A percentile compares a stretch with the other conserved stretches of the same genome.
Conservation (phyloP, 2,888 invertebrate species). For the Hyalella azteca region DNA sequence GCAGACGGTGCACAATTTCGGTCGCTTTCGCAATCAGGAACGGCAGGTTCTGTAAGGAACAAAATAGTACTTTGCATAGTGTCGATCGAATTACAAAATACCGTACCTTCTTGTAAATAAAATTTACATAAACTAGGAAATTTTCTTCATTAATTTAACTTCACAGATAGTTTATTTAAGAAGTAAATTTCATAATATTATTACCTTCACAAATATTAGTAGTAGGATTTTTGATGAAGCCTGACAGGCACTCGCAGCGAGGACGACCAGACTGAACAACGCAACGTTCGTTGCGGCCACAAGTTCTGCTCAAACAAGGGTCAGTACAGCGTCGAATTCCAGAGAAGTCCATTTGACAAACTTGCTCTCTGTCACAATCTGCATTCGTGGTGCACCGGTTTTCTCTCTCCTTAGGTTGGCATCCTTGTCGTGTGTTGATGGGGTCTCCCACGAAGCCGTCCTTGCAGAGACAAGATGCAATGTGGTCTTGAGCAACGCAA, state of each 20-base stretch:
- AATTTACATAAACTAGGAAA: not conserved
- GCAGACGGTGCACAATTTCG: constrained; percentile 74
- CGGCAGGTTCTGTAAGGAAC: constrained; percentile 69
- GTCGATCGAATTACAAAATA: not conserved
- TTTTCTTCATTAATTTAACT: not conserved
- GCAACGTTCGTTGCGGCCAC: constrained; percentile 83
- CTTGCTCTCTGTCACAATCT: constrained; percentile 74
- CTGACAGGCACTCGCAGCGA: constrained; percentile 78
- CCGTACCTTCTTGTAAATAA: not conserved
- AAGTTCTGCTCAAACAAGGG: constrained; percentile 80
- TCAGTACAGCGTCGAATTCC: constrained; percentile 75
- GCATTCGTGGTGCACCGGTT: constrained; percentile 72
- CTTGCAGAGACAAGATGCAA: constrained; percentile 83
- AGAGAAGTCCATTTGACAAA: constrained; percentile 72
- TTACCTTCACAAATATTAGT: constrained; percentile 78
- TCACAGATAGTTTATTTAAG: not conserved
- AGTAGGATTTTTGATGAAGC: constrained; percentile 83
- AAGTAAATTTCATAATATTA: not conserved
- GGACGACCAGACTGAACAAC: constrained; percentile 74
- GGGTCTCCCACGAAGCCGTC: constrained; percentile 84
- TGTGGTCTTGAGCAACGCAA: constrained; percentile 82
- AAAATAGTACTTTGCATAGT: not conserved
- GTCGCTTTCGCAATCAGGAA: constrained; percentile 79
- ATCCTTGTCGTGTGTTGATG: constrained; percentile 77
- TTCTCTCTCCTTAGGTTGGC: constrained; percentile 70